Percentiles rank a stretch among this genome's conserved stretches.
Evolutionary conservation across 2,888 invertebrate genomes (phyloP).

Genomic region (Synergus japonicus): DNA sequence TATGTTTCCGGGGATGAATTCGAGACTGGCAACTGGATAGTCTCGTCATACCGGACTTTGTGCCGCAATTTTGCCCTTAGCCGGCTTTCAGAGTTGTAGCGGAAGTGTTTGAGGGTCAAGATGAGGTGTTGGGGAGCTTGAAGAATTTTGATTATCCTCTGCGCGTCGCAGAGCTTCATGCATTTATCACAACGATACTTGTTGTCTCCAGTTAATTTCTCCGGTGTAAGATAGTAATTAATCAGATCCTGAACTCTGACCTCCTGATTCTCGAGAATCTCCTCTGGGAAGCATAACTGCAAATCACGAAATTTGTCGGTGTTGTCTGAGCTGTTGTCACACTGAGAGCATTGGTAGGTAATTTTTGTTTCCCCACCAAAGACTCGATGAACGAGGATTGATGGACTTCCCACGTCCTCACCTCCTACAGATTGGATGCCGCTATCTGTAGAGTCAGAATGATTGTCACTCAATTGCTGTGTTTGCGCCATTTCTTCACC

Average conservation of each 20-base stretch:
- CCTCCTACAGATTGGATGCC: constrained; percentile 76
- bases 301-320: constrained; percentile 90
- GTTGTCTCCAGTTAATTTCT: constrained; percentile 89
- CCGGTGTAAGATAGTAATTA: constrained; percentile 87
- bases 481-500: constrained; percentile 71
- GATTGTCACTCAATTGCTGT: constrained; percentile 72
- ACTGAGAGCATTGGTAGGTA: constrained; percentile 86
- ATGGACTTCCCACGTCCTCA: constrained; percentile 61
- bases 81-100: constrained; percentile 85
- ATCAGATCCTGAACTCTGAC: constrained; percentile 88
- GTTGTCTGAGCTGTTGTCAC: constrained; percentile 85
- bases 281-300: constrained; percentile 86
- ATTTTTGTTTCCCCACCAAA: constrained; percentile 89
- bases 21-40: constrained; percentile 76
- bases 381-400: constrained; percentile 83
- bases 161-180: constrained; percentile 86
- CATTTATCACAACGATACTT: constrained; percentile 90
- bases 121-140: constrained; percentile 88
- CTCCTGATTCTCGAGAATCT: constrained; percentile 73
- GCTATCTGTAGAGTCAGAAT: constrained; percentile 76
- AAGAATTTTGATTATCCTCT: constrained; percentile 84
- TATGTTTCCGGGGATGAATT: constrained; percentile 79
- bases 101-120: constrained; percentile 89
- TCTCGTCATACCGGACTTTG: constrained; percentile 82
- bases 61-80: constrained; percentile 89